Percentiles rank a stretch among this genome's conserved stretches.
These are phyloP conservation scores for Fragum sueziense DNA, from an alignment of 2,888 invertebrate genomes.

Conservation along the genomic window DNA sequence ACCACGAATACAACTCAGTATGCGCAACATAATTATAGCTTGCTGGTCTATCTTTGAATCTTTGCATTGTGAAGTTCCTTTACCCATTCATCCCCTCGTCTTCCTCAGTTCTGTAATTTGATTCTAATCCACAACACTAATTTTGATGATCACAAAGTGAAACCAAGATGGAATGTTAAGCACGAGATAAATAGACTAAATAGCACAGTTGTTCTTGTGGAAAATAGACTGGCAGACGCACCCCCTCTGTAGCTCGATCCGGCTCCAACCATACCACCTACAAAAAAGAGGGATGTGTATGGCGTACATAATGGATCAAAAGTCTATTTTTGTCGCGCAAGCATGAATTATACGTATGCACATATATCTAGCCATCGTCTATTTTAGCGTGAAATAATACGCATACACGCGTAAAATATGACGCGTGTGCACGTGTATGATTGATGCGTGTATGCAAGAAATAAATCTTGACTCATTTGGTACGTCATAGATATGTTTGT, in stretches of 20 bases:
- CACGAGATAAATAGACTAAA: conserved; percentile 8
- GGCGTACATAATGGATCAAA: background rate
- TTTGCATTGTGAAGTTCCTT: too few relatives aligned
- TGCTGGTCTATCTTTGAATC: too few relatives aligned
- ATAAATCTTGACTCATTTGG: too few relatives aligned
- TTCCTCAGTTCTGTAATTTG: too few relatives aligned
- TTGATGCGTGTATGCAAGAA: too few relatives aligned
- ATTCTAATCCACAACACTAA: too few relatives aligned
- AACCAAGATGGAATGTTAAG: conserved; percentile 19
- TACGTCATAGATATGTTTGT: too few relatives aligned
- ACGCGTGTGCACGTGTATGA: background rate
- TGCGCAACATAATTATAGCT: too few relatives aligned
- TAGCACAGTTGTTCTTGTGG: conserved; percentile 13
- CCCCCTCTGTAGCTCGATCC: conserved; percentile 4
- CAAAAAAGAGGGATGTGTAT: background rate
- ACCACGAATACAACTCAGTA: too few relatives aligned
- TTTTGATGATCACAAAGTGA: conserved; percentile 8
- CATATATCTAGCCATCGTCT: background rate
- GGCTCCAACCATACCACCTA: conserved; percentile 3
- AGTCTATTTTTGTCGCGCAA: background rate
- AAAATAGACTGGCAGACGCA: background rate
- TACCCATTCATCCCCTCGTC: too few relatives aligned
- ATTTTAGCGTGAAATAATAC: background rate
- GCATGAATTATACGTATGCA: background rate
- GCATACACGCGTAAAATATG: background rate